These are phyloP conservation scores for Dicaeum eximium DNA, from an alignment of 2,113 vertebrate genomes.

Conservation along the genomic window DNA sequence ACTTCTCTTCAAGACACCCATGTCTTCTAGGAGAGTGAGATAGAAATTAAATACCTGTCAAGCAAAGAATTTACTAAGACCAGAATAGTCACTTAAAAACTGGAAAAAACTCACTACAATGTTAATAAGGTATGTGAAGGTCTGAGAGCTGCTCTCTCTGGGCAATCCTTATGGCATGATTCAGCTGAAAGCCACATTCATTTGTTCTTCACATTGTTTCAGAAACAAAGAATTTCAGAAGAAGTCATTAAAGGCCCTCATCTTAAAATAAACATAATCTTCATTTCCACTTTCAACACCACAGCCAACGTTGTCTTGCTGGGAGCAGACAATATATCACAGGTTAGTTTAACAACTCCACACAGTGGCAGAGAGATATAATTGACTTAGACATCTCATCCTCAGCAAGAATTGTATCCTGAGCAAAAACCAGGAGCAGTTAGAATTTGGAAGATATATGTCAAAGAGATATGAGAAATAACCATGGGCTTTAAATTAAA, in stretches of 20 bases:
- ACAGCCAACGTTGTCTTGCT: background rate
- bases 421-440: background rate
- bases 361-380: background rate
- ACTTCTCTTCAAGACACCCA: background rate
- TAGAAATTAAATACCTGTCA: background rate
- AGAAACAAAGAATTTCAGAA: background rate
- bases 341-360: background rate
- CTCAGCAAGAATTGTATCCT: background rate
- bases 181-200: background rate
- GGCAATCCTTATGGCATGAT: background rate
- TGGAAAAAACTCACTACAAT: background rate
- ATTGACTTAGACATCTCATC: background rate
- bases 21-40: background rate
- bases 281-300: background rate
- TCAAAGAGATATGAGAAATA: background rate
- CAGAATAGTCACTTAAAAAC: background rate
- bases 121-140: background rate
- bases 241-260: background rate
- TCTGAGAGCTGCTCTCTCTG: background rate
- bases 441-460: background rate
- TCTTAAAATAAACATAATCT: background rate
- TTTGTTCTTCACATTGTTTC: background rate
- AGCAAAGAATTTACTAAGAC: background rate
- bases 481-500: background rate
- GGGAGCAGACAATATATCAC: background rate